Percentiles rank a stretch among this genome's conserved stretches.
Evolutionary conservation across 1,140 invertebrate species (phyloP).

Genomic region (Asobara japonica): DNA sequence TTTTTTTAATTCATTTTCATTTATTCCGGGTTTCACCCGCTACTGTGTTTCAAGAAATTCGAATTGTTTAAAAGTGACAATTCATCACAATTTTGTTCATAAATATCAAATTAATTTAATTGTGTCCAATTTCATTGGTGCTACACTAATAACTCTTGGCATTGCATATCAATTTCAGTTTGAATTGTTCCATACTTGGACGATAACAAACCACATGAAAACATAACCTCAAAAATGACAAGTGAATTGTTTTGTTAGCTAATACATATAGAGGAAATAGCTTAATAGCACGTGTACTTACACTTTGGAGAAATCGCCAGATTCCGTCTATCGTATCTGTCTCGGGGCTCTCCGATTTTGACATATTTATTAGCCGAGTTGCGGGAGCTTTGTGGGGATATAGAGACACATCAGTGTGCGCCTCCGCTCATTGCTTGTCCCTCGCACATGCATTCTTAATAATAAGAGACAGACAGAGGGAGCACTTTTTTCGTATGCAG

Average conservation of each 20-base stretch:
- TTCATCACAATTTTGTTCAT: too few species aligned
- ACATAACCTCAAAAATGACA: slow-evolving; percentile 27
- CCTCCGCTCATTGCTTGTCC: neutral
- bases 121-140: too few species aligned
- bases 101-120: too few species aligned
- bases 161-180: too few species aligned
- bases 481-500: neutral
- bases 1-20: too few species aligned
- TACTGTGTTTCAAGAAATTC: too few species aligned
- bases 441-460: neutral
- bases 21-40: too few species aligned
- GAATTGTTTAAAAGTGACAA: too few species aligned
- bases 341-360: slow-evolving; percentile 43
- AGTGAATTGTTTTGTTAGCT: neutral
- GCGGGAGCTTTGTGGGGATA: slow-evolving; percentile 2
- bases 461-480: neutral
- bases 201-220: too few species aligned
- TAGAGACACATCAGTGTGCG: neutral
- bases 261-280: neutral
- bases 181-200: too few species aligned
- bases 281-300: slow-evolving; percentile 46
- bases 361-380: slow-evolving; percentile 32
- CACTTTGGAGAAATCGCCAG: slow-evolving; percentile 61
- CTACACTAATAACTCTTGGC: too few species aligned
- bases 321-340: slow-evolving; percentile 57